These are phyloP conservation scores for Paelopatides confundens DNA, from an alignment of 53 echinoderm and acorn worm genomes.

Conservation along the genomic window DNA sequence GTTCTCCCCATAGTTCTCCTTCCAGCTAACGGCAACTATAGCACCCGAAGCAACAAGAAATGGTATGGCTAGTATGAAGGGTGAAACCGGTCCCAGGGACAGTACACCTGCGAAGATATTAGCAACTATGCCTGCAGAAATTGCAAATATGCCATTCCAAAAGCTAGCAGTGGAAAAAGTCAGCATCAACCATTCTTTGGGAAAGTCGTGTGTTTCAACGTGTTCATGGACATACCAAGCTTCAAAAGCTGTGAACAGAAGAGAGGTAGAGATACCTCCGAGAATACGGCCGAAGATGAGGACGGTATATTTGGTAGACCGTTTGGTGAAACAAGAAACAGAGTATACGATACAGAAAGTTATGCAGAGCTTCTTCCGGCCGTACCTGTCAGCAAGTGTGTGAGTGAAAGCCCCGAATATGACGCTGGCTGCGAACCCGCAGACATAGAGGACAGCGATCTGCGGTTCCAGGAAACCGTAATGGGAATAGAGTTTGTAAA, in stretches of 20 bases:
- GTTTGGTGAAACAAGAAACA: constrained; percentile 88
- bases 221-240: constrained; percentile 99
- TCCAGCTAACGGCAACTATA: constrained; percentile 80
- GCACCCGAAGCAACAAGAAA: constrained; percentile 84
- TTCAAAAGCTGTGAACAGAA: constrained; percentile 94
- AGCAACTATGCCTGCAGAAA: constrained; percentile 84
- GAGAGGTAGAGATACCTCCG: constrained; percentile 91
- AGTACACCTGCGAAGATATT: constrained; percentile 79
- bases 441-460: constrained; percentile 95
- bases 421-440: constrained; percentile 94
- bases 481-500: constrained; percentile 93
- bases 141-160: constrained; percentile 92
- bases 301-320: constrained; percentile 76
- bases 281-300: constrained; percentile 88
- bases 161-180: constrained; percentile 94
- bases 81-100: constrained; percentile 84
- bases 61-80: constrained; percentile 91
- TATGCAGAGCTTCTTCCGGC: constrained; percentile 93
- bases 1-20: constrained; percentile 86
- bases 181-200: constrained; percentile 90
- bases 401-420: constrained; percentile 86
- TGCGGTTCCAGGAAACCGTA: constrained; percentile 96
- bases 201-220: constrained; percentile 90
- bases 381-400: constrained; percentile 81
- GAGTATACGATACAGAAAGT: constrained; percentile 95